Conservation (phyloP, 2,888 invertebrate genomes). For the Papilio elwesi region DNA sequence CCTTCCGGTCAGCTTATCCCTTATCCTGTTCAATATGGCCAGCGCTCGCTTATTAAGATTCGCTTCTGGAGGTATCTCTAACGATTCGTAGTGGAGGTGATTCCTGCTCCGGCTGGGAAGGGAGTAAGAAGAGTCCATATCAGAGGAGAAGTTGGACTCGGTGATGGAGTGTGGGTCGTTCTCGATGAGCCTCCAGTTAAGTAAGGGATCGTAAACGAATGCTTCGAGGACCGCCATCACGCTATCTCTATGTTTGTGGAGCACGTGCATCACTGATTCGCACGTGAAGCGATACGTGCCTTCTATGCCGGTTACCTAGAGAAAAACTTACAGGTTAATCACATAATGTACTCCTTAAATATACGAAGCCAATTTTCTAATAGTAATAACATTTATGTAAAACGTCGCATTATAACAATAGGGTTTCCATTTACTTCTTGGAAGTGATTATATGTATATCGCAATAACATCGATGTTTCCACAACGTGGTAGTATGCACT, state of each 20-base stretch:
- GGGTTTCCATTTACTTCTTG: too few relatives aligned
- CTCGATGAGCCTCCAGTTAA: constrained; percentile 94
- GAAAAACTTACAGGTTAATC: too few relatives aligned
- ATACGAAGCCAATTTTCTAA: too few relatives aligned
- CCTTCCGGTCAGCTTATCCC: constrained; percentile 96
- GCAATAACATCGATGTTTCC: too few relatives aligned
- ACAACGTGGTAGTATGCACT: too few relatives aligned
- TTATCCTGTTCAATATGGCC: constrained; percentile 94
- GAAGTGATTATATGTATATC: too few relatives aligned
- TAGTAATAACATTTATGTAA: too few relatives aligned
- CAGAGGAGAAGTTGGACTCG: constrained; percentile 73
- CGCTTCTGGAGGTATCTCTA: constrained; percentile 88
- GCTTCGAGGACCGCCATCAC: constrained; percentile 99
- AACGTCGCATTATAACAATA: too few relatives aligned
- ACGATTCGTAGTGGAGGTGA: constrained; percentile 70
- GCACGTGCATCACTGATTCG: constrained; percentile 98
- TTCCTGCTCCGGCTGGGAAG: constrained; percentile 72
- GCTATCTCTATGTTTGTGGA: constrained; percentile 98
- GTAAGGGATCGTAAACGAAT: constrained; percentile 98
- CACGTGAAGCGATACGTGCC: constrained; percentile 98
- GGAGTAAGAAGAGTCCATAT: constrained; percentile 71
- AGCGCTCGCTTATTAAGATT: constrained; percentile 95
- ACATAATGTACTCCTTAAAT: too few relatives aligned
- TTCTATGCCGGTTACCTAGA: constrained; percentile 97
- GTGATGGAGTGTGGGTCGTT: constrained; percentile 72